Base-by-base conservation (phyloP, 2,888 invertebrate genomes). In the Eristalis intricaria region DNA sequence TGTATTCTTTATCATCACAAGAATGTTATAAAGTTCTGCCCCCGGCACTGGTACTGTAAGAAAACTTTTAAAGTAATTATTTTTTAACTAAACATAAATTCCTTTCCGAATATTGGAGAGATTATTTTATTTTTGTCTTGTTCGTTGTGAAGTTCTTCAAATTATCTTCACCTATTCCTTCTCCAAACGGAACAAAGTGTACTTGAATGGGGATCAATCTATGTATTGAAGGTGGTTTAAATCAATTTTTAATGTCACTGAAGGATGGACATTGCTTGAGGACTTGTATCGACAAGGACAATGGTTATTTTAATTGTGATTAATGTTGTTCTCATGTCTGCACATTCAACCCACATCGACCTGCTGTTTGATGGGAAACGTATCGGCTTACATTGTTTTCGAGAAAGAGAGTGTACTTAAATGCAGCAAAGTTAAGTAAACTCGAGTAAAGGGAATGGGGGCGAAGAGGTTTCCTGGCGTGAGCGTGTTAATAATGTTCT, bases 161-260 rank as follows among this genome's bases (percentile, higher is more conserved):
- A 5, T 19, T 50, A 50, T 50, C 50, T 50, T 50, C n/a, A 19
- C 50, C 50, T n/a, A 13, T 38, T 8, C 10, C 10, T n/a, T 8
- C 4, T n/a, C 0, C 19, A 19, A 15, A 1, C 2, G 19, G 50
- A n/a, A 50, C n/a, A 50, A 8, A 22, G 7, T 19, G 19, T n/a
- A 7, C 19, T 19, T 50, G 50, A 19, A 50, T 50, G 50, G 19
- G 50, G 50, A 75, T 75, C 75, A 75, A 66, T 75, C 58, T 66
- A 56, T 66, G 38, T 66, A 60, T 73, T 32, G 32, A 38, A 75
- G 26, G 50, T 22, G 29, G 29, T 58, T 29, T 10, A 66, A 75
- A 75, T 75, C 75, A 35, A 75, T 65, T 75, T 75, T 75, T 66
- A 65, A 75, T 66, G 38, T 58, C 65, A 5, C 32, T 11, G 58